Evolutionary conservation across 2,888 invertebrate species (phyloP).

Genomic region (Pollenia angustigena): DNA sequence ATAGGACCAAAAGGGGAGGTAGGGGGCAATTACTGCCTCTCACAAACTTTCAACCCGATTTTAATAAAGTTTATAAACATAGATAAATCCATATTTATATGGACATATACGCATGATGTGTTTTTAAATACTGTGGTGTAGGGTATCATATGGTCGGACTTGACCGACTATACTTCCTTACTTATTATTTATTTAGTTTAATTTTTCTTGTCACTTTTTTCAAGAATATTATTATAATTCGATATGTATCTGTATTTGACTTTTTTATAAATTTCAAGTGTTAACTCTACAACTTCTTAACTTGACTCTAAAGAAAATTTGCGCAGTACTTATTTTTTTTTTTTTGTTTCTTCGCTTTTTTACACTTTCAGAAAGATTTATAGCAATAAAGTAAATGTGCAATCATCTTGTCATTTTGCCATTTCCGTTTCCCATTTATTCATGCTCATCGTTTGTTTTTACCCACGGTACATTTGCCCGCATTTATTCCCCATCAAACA

Average conservation of each 20-base stretch:
- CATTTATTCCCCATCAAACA: too few relatives aligned
- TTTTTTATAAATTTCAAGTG: conserved; percentile 59
- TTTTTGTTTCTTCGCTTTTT: conserved; percentile 1
- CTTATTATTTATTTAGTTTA: background rate
- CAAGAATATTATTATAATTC: background rate
- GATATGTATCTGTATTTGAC: conserved; percentile 59
- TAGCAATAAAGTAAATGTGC: conserved; percentile 70
- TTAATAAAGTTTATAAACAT: too few relatives aligned
- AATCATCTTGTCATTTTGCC: conserved; percentile 71
- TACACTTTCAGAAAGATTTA: conserved; percentile 46
- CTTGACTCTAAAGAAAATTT: conserved; percentile 27
- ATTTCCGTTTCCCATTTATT: conserved; percentile 67
- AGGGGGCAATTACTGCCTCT: too few relatives aligned
- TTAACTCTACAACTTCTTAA: conserved; percentile 66
- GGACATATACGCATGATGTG: too few relatives aligned
- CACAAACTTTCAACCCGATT: too few relatives aligned
- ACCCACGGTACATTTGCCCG: conserved; percentile 59
- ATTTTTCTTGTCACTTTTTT: conserved; percentile 8
- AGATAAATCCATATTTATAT: too few relatives aligned
- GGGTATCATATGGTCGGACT: too few relatives aligned
- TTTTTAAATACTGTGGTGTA: too few relatives aligned
- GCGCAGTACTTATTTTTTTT: conserved; percentile 2
- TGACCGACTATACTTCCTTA: too few relatives aligned
- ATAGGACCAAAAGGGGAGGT: too few relatives aligned
- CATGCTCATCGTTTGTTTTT: conserved; percentile 67